phyloP scores from a whole-genome alignment of 1,140 invertebrate genomes.

The Habropoda laboriosa region DNA sequence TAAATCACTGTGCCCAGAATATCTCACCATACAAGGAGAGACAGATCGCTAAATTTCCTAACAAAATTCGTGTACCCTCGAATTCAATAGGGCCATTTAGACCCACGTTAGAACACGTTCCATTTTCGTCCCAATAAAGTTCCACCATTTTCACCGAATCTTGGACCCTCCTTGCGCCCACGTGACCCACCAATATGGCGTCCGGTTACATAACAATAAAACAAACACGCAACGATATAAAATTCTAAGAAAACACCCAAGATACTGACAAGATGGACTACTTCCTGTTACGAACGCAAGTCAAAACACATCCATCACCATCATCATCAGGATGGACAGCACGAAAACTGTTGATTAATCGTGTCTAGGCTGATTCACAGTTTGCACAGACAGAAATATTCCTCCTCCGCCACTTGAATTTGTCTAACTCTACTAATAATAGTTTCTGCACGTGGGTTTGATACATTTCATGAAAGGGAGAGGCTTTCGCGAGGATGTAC shows the following conservation, averaged over 20 bases:
- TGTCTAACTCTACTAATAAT: background rate
- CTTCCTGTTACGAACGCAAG: background rate
- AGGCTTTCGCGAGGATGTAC: background rate
- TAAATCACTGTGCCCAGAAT: background rate
- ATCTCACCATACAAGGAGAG: background rate
- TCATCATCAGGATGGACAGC: background rate
- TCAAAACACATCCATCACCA: background rate
- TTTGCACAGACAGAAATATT: background rate
- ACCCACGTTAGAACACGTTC: background rate
- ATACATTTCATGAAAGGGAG: conserved; percentile 15
- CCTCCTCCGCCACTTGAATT: background rate
- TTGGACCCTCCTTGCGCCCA: background rate
- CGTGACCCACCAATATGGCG: background rate
- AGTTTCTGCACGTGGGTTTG: background rate
- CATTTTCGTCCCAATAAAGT: too few relatives aligned
- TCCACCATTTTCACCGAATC: background rate
- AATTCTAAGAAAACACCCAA: background rate
- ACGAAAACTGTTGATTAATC: background rate
- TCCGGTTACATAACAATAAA: background rate
- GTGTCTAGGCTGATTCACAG: background rate
- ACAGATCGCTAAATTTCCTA: background rate
- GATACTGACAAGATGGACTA: background rate
- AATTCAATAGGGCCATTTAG: background rate
- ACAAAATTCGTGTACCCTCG: background rate
- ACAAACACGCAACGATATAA: background rate